Conservation (phyloP, 2,888 invertebrate species). For the Parnassius mnemosyne region DNA sequence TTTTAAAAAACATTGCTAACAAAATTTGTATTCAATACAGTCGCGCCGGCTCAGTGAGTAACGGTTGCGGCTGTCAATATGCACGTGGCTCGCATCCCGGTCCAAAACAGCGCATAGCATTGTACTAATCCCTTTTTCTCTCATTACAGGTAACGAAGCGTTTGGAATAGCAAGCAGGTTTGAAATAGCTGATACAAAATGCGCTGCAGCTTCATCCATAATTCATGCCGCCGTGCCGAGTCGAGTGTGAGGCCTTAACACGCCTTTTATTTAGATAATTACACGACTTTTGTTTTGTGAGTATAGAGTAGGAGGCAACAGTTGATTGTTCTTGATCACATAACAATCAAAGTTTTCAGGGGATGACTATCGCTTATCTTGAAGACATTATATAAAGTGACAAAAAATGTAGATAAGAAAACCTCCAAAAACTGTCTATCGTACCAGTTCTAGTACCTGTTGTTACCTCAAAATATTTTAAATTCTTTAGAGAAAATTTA, state of each 20-base stretch:
- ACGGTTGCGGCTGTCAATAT: slow-evolving; percentile 35
- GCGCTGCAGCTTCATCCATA: slow-evolving; percentile 14
- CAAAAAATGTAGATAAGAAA: too few species aligned
- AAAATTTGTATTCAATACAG: slow-evolving; percentile 39
- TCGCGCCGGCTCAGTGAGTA: slow-evolving; percentile 35
- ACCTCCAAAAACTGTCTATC: too few species aligned
- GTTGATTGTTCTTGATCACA: not conserved
- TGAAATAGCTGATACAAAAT: slow-evolving; percentile 8
- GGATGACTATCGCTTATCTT: not conserved
- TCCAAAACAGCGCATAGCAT: slow-evolving; percentile 21
- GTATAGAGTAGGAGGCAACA: slow-evolving; percentile 1
- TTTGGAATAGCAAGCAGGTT: slow-evolving; percentile 19
- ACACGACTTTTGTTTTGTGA: slow-evolving; percentile 1
- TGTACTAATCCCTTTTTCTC: slow-evolving; percentile 33
- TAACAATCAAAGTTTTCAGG: not conserved
- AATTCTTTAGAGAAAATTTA: too few species aligned
- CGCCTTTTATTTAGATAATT: slow-evolving; percentile 21
- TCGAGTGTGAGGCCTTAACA: not conserved
- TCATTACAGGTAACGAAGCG: slow-evolving; percentile 37
- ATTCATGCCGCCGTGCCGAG: slow-evolving; percentile 8
- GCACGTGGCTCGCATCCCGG: slow-evolving; percentile 44
- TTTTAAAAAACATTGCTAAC: slow-evolving; percentile 7
- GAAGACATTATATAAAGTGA: not conserved
- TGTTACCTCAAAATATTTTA: too few species aligned
- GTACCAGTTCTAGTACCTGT: too few species aligned